phyloP scores from a whole-genome alignment of 2,113 vertebrate species.

The Dipodomys stephensi region DNA sequence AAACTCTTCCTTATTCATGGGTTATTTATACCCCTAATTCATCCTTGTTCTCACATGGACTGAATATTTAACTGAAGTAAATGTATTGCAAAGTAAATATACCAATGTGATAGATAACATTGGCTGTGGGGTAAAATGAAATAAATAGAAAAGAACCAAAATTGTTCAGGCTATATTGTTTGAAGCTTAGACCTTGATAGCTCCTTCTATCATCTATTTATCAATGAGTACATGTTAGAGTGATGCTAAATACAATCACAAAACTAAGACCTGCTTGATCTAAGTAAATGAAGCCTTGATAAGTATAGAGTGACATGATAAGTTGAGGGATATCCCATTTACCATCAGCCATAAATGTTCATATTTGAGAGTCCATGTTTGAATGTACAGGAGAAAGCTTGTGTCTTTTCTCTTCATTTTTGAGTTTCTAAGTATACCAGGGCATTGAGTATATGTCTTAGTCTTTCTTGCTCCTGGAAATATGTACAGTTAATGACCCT shows the following conservation, averaged over 20 bases:
- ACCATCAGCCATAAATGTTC: neutral
- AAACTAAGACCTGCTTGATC: neutral
- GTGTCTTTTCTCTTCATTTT: neutral
- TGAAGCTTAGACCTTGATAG: neutral
- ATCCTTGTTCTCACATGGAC: neutral
- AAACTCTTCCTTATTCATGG: neutral
- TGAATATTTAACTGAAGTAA: neutral
- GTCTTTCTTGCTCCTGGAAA: neutral
- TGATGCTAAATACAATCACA: neutral
- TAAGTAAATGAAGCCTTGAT: neutral
- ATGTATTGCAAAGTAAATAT: neutral
- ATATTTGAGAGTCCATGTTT: neutral
- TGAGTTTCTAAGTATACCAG: neutral
- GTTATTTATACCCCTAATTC: neutral
- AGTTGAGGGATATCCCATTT: neutral
- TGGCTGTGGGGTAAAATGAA: neutral
- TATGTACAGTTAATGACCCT: neutral
- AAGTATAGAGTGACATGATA: neutral
- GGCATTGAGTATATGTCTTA: neutral
- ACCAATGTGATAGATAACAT: neutral
- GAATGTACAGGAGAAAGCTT: neutral
- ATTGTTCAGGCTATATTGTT: neutral
- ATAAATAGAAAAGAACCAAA: neutral
- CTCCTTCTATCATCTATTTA: neutral
- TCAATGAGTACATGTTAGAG: neutral